Evolutionary conservation across 2,113 vertebrate genomes (phyloP).

Genomic region (Synchiropus splendidus): DNA sequence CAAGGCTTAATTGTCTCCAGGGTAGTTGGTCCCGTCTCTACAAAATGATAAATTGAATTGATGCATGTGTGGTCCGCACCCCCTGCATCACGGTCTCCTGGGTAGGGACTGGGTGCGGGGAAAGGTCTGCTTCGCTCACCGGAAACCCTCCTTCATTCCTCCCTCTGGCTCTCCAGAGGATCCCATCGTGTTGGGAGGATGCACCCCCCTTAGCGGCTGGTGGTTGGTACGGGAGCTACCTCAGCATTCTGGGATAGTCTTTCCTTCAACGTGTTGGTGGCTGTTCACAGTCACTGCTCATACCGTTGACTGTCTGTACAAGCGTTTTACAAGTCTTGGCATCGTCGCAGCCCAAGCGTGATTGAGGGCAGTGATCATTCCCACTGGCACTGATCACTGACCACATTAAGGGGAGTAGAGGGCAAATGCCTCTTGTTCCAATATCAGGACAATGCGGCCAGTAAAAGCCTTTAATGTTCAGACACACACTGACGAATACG

Average conservation of each 20-base stretch:
- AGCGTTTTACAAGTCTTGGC: conserved; percentile 14
- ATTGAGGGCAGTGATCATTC: conserved; percentile 41
- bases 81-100: conserved; percentile 51
- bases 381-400: conserved; percentile 60
- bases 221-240: conserved; percentile 37
- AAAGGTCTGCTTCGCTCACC: conserved; percentile 46
- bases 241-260: conserved; percentile 41
- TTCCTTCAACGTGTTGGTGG: conserved; percentile 35
- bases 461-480: conserved; percentile 49
- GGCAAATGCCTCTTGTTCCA: conserved; percentile 26
- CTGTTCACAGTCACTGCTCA: conserved; percentile 27
- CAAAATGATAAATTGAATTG: conserved; percentile 67
- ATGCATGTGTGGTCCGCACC: conserved; percentile 67
- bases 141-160: conserved; percentile 49
- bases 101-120: conserved; percentile 45
- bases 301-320: conserved; percentile 39
- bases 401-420: conserved; percentile 60
- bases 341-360: conserved; percentile 22
- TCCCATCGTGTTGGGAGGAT: conserved; percentile 47
- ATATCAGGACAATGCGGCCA: conserved; percentile 48
- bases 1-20: conserved; percentile 65
- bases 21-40: conserved; percentile 50
- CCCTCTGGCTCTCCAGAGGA: conserved; percentile 30
- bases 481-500: conserved; percentile 52
- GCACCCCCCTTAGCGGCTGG: conserved; percentile 33